phyloP scores from a whole-genome alignment of 2,888 invertebrate genomes.

The Epirrhoe tristata region DNA sequence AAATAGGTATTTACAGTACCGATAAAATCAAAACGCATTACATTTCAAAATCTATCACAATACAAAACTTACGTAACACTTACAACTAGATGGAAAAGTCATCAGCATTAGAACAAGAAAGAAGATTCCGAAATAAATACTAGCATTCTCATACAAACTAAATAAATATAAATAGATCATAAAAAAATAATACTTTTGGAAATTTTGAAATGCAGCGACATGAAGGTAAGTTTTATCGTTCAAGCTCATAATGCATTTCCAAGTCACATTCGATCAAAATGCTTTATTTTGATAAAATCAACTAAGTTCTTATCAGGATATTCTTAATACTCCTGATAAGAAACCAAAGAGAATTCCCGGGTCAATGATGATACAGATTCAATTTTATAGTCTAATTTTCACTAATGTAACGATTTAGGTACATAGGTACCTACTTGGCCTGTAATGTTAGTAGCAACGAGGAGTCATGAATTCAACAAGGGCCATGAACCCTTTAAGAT shows the following conservation, averaged over 20 bases:
- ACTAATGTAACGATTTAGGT: no score
- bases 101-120: not conserved
- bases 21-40: not conserved
- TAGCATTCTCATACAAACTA: slow-evolving; percentile 16
- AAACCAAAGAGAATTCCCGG: no score
- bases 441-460: no score
- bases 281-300: not conserved
- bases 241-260: not conserved
- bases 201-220: slow-evolving; percentile 20
- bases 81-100: not conserved
- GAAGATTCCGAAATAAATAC: slow-evolving; percentile 8
- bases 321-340: no score
- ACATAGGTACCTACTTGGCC: no score
- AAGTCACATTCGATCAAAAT: not conserved
- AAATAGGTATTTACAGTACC: slow-evolving; percentile 15
- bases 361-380: not conserved
- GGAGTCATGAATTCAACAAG: no score
- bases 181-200: not conserved
- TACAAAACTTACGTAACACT: slow-evolving; percentile 9
- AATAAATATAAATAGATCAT: not conserved
- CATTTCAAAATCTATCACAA: not conserved
- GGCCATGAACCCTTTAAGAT: no score
- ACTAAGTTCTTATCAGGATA: not conserved
- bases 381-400: no score
- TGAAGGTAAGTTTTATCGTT: not conserved